Conservation (phyloP, 1,140 invertebrate genomes). For the Hestina assimilis region DNA sequence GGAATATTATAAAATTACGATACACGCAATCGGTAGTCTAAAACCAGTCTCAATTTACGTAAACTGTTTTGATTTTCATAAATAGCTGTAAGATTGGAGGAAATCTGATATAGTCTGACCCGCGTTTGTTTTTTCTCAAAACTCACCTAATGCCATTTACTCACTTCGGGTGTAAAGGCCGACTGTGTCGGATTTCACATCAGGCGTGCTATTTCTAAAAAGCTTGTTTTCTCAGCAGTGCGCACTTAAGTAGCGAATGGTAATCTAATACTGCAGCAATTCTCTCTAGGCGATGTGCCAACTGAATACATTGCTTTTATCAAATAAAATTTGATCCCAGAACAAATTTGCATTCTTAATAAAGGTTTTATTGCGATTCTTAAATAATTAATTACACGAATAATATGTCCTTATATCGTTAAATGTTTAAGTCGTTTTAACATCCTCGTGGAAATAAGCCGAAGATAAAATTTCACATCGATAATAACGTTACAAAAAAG, state of each 20-base stretch:
- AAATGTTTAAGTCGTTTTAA: constrained; percentile 31
- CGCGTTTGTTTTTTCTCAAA: constrained; percentile 60
- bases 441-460: constrained; percentile 32
- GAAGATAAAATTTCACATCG: constrained; percentile 55
- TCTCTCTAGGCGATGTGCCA: constrained; percentile 62
- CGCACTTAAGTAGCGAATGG: constrained; percentile 66
- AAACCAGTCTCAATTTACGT: background rate
- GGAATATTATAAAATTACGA: background rate
- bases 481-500: constrained; percentile 73
- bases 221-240: constrained; percentile 69
- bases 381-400: constrained; percentile 7
- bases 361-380: too few relatives aligned
- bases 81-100: background rate
- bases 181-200: constrained; percentile 50
- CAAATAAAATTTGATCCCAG: constrained; percentile 1
- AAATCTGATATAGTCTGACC: constrained; percentile 38
- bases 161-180: constrained; percentile 66
- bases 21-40: background rate
- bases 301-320: constrained; percentile 25
- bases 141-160: constrained; percentile 67
- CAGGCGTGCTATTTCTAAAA: constrained; percentile 68
- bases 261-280: constrained; percentile 57
- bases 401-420: constrained; percentile 11
- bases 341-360: background rate
- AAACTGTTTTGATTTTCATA: background rate